Evolutionary conservation across 2,888 invertebrate species (phyloP), one percentile per base, ranked within the genome.

Genomic region (Pseudococcus viburni): DNA sequence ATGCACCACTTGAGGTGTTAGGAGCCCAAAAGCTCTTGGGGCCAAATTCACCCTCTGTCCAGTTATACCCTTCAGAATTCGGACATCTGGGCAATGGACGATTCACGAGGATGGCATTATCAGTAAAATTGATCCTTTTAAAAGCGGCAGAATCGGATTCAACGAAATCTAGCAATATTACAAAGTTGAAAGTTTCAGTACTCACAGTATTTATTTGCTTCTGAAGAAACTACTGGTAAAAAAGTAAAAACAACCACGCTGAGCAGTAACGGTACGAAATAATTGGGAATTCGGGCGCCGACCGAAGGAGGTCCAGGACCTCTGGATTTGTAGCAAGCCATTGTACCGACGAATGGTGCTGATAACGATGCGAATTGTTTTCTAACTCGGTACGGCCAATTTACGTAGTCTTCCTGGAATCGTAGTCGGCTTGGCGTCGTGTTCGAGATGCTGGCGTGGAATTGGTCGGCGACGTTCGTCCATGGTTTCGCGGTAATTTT

Each of bases 181-280:
- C 26, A 1, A 33, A 33, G 26, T 33, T 33, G 26, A 33, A 46
- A 46, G 0, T 46, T 46, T 46, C 8, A 1, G 12, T 15, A 87
- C 87, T 87, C 48, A 87, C 87, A 87, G 55, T 87, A 80, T 87
- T 87, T 87, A 51, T 80, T 87, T 11, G 87, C 22, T 26, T 87
- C 87, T 22, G 80, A 48, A 39, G 80, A 77, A 19, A 87, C 87
- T 9, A 80, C 55, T 51, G 80, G 87, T 51, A 80, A 22, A 48
- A 80, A 26, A 80, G 19, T 51, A 11, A 87, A 46, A 33, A 87
- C 55, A 80, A 87, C 55, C 64, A 22, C 42, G 64, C 86, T 48
- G 64, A 86, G 64, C 4, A 68, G 22, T 42, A 86, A 39, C 4
- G 73, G 51, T 19, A 86, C 42, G 17, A n/a, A 42, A n/a, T n/a